Base-by-base conservation (phyloP, 2,113 vertebrate genomes). In the Penelope pileata region DNA sequence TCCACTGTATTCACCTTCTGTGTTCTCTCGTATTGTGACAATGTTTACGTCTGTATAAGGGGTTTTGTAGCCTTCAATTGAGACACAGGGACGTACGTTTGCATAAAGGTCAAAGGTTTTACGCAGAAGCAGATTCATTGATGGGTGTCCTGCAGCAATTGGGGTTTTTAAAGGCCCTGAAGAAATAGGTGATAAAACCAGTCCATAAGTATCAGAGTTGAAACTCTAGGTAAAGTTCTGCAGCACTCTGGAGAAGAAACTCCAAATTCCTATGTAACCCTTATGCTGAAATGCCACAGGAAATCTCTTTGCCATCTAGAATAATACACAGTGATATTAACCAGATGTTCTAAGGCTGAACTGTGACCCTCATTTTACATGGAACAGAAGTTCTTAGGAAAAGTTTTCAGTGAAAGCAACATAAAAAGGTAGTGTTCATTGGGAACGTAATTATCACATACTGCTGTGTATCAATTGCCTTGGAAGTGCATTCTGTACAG, bases 91-190 rank as follows among this genome's bases (percentile, higher is more conserved):
- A 1, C 99, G 98, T 59, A 99, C 98, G 2, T 99, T 99, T 42
- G 99, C 99, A 1, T 99, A 99, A 8, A 99, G 98, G 96, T 99
- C 99, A 38, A 99, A 99, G 58, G 99, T 99, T 93, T 98, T 99
- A 12, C 99, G 98, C 42, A 99, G 98, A 89, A 99, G 97, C 89
- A 99, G 96, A 72, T 99, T 99, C 99, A 99, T 99, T 7, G 99
- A 99, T 0, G 99, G 99, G 95, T 99, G 99, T 9, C 99, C 99
- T 2, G 99, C 99, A 13, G 99, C 99, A 40, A 99, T 99, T 1
- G 99, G 99, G 0, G 99, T 99, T 98, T 99, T 99, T 90, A 99
- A 96, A 51, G 99, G 99, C 69, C 99, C 99, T 99, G 83, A 18
- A 68, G 19, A 45, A 32, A 6, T 4, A 82, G 62, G 70, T 67